Conservation (phyloP, 2,888 invertebrate species). For the Brachypalpus laphriformis region DNA sequence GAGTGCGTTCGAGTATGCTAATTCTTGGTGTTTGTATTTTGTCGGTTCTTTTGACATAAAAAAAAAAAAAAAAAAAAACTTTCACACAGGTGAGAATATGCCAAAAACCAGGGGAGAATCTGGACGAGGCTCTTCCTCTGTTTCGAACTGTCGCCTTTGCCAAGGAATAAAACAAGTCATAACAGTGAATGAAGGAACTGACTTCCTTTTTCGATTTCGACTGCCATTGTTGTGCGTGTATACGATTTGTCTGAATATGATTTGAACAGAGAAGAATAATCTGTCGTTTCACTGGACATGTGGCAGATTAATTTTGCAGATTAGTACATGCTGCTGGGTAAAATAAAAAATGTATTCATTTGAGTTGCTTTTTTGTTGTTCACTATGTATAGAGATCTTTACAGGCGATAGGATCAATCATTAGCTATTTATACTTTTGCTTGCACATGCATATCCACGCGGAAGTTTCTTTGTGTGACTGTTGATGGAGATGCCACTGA, state of each 20-base stretch:
- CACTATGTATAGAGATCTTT: conserved; percentile 3
- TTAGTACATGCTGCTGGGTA: background rate
- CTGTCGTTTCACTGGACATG: background rate
- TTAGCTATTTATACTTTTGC: conserved; percentile 5
- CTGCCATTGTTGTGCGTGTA: background rate
- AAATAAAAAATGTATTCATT: background rate
- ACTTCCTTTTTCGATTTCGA: background rate
- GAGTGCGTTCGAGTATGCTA: conserved; percentile 25
- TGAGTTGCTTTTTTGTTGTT: background rate
- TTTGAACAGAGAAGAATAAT: background rate
- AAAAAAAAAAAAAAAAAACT: too few relatives aligned
- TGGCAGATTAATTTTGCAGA: conserved; percentile 2
- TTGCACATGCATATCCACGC: background rate
- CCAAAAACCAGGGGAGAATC: background rate
- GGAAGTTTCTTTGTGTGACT: background rate
- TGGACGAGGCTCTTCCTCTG: background rate
- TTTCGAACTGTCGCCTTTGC: conserved; percentile 35
- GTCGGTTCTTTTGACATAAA: conserved; percentile 47
- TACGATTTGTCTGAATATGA: background rate
- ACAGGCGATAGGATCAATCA: conserved; percentile 32
- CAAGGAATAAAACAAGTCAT: conserved; percentile 20
- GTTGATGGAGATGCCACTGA: background rate
- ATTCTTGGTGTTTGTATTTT: conserved; percentile 38
- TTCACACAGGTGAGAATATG: conserved; percentile 11
- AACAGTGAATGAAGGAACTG: conserved; percentile 6